Base-by-base conservation (phyloP, 2,113 vertebrate genomes). In the Otus sunia region DNA sequence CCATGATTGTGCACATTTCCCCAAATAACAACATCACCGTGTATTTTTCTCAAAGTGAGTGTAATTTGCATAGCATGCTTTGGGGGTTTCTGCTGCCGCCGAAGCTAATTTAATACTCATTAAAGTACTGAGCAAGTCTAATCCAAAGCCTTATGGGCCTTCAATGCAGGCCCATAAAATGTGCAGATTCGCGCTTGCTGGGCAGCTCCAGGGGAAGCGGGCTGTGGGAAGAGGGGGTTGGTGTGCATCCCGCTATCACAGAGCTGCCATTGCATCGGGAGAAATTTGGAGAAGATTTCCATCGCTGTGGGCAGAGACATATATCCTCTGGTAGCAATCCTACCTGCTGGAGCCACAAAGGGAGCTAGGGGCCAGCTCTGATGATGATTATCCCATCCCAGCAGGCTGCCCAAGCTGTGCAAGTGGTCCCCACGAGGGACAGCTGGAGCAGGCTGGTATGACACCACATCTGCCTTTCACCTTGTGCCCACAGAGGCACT, bases 51-150 rank as follows among this genome's bases (percentile, higher is more conserved):
- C 76, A 74, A 80, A 92, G 82, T 49, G 50, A 86, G 72, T 83
- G 39, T 64, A 91, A 94, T 95, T 94, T 92, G 80, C 83, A 84
- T 86, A 86, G 88, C 68, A 15, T 86, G 91, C 91, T 92, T 94
- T 66, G 88, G 86, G 76, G 73, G 45, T 73, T 96, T 69, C 89
- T 76, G 78, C 82, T 93, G 43, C 91, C 5, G 27, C 86, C 11
- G 10, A 92, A 92, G 71, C 82, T 88, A 75, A 95, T 94, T 79
- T 95, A 89, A 90, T 93, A 90, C 52, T 90, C 56, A 58, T 86
- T 95, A 90, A 94, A 94, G 81, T 68, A 95, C 82, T 49, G 86
- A 97, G 78, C 71, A 94, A 94, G 78, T 73, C 66, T 92, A 90
- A 94, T 90, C 45, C 75, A 80, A 88, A 90, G 75, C 83, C 82